These are phyloP conservation scores for Strix uralensis DNA, from an alignment of 2,113 vertebrate genomes.

Conservation along the genomic window DNA sequence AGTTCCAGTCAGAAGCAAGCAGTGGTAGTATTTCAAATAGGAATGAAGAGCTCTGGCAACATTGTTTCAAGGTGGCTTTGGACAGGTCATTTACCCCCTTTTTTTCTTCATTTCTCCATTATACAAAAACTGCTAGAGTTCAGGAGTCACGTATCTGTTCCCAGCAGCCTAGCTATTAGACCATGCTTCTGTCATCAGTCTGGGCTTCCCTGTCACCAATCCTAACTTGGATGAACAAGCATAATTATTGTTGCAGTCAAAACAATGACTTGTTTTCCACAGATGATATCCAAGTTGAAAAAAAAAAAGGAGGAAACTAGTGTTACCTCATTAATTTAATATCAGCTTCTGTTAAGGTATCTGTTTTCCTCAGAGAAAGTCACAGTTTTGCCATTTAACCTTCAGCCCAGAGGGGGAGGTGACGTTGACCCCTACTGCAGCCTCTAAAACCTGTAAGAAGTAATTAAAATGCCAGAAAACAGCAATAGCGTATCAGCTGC, in stretches of 20 bases:
- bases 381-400: not conserved
- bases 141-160: not conserved
- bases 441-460: not conserved
- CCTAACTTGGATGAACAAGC: not conserved
- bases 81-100: not conserved
- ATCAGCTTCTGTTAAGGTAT: not conserved
- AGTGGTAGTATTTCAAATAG: not conserved
- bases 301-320: not conserved
- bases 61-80: not conserved
- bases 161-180: not conserved
- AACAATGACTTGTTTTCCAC: not conserved
- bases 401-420: not conserved
- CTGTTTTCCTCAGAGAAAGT: not conserved
- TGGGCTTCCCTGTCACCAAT: not conserved
- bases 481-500: not conserved
- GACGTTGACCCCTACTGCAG: rapidly evolving
- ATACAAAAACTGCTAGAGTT: not conserved
- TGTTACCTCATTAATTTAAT: not conserved
- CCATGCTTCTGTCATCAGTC: not conserved
- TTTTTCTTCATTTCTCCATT: not conserved
- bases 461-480: not conserved
- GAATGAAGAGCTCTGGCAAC: not conserved
- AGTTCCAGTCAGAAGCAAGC: not conserved
- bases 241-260: not conserved
- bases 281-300: not conserved